Conservation (phyloP, 2,888 invertebrate species). For the Anthophora plumipes region DNA sequence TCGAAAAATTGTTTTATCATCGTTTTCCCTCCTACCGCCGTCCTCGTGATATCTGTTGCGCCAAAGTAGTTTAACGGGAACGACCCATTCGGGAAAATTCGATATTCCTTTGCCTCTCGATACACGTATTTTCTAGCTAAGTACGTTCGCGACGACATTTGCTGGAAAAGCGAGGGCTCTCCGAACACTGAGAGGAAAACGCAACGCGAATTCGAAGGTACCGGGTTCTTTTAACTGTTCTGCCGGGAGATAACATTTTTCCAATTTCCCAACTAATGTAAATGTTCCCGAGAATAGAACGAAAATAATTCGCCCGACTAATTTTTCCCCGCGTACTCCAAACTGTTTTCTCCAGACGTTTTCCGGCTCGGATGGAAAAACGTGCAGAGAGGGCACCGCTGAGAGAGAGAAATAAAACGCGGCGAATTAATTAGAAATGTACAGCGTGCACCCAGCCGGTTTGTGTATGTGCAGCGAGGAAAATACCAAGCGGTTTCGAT, state of each 20-base stretch:
- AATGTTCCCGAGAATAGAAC: conserved; percentile 23
- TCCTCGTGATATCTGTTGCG: conserved; percentile 47
- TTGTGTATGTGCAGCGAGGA: background rate
- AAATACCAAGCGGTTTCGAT: conserved; percentile 54
- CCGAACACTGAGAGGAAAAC: background rate
- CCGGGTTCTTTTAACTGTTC: too few species aligned
- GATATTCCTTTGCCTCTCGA: conserved; percentile 13
- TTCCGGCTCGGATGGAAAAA: conserved; percentile 6
- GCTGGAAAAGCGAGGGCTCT: background rate
- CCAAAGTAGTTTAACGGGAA: conserved; percentile 6
- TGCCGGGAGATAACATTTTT: conserved; percentile 30
- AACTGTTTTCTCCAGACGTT: conserved; percentile 13
- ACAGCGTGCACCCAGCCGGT: conserved; percentile 4
- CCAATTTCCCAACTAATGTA: conserved; percentile 26
- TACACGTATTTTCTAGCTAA: conserved; percentile 11
- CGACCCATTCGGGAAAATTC: conserved; percentile 41
- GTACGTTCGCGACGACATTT: background rate
- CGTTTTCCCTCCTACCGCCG: conserved; percentile 16
- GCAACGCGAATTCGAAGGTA: conserved; percentile 17
- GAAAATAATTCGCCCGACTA: conserved; percentile 51
- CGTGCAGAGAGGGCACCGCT: background rate
- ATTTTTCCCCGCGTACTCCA: conserved; percentile 16
- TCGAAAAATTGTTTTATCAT: conserved; percentile 62
- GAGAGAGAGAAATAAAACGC: conserved; percentile 46
- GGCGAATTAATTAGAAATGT: conserved; percentile 65